Evolutionary conservation across 2,888 invertebrate genomes (phyloP).

Genomic region (Cryptus viduatorius): DNA sequence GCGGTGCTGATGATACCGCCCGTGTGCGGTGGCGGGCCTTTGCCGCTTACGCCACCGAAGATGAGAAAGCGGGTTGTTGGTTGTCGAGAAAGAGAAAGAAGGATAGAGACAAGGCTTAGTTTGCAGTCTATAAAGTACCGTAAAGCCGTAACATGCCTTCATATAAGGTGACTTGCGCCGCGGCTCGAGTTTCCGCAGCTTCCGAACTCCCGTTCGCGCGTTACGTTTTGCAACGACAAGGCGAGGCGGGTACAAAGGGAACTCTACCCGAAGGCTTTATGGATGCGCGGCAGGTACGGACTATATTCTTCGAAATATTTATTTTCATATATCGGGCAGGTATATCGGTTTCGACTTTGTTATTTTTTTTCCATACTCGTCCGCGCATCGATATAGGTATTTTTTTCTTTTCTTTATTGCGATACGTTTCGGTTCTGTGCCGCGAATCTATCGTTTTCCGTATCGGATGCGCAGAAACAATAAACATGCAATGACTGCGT

Average conservation of each 20-base stretch:
- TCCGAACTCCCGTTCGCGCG: slow-evolving; percentile 32
- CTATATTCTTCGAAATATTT: slow-evolving; percentile 72
- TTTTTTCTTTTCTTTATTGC: neutral
- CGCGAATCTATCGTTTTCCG: neutral
- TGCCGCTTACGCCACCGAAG: slow-evolving; percentile 16
- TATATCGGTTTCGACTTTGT: slow-evolving; percentile 5
- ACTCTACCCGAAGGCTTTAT: slow-evolving; percentile 60
- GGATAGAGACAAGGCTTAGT: slow-evolving; percentile 65
- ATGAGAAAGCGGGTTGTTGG: slow-evolving; percentile 37
- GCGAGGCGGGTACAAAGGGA: slow-evolving; percentile 34
- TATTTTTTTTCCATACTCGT: neutral
- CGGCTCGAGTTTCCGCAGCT: slow-evolving; percentile 53
- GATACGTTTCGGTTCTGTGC: neutral
- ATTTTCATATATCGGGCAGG: slow-evolving; percentile 67
- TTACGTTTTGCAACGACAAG: slow-evolving; percentile 43
- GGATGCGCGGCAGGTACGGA: slow-evolving; percentile 73
- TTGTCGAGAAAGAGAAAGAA: slow-evolving; percentile 16
- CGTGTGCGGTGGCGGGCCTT: slow-evolving; percentile 30
- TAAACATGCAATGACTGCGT: neutral
- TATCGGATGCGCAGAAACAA: neutral
- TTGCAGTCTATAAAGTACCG: slow-evolving; percentile 71
- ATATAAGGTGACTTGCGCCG: slow-evolving; percentile 70
- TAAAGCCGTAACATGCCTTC: slow-evolving; percentile 70
- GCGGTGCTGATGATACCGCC: slow-evolving; percentile 3
- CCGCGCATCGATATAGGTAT: neutral